A percentile compares a stretch with the other conserved stretches of the same genome.
Conservation (phyloP, 2,797 vertebrate genomes). For the Typhlichthys eigenmanni region DNA sequence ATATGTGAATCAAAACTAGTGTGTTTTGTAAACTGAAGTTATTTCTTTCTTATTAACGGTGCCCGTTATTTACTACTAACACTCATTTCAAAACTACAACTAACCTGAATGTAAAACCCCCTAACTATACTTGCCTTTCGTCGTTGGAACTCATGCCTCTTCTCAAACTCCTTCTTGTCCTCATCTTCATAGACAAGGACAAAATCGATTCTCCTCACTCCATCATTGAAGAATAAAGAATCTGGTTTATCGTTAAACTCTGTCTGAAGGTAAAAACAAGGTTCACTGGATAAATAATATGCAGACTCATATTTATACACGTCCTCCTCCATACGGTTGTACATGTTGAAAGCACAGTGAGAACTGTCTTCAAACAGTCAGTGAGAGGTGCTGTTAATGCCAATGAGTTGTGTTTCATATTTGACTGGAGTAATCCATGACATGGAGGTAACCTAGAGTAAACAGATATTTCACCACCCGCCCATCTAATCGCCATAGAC, state of each 20-base stretch:
- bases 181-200: conserved; percentile 93
- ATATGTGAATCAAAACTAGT: too few relatives aligned
- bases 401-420: conserved; percentile 14
- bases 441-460: conserved; percentile 42
- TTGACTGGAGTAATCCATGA: conserved; percentile 12
- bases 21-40: too few relatives aligned
- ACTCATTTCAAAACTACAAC: neutral
- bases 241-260: conserved; percentile 85
- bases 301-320: conserved; percentile 35
- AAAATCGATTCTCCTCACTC: conserved; percentile 87
- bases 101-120: neutral
- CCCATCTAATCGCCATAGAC: conserved; percentile 4
- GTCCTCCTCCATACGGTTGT: conserved; percentile 64
- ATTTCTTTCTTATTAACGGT: too few relatives aligned
- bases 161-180: conserved; percentile 81
- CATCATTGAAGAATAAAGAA: conserved; percentile 90
- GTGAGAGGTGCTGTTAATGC: neutral
- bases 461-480: conserved; percentile 41
- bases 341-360: conserved; percentile 38
- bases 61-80: too few relatives aligned
- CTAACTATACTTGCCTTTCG: conserved; percentile 74
- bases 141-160: conserved; percentile 73
- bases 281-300: conserved; percentile 35
- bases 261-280: conserved; percentile 73
- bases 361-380: neutral